Base-by-base conservation (phyloP, 2,888 invertebrate genomes). In the Anoplius nigerrimus region DNA sequence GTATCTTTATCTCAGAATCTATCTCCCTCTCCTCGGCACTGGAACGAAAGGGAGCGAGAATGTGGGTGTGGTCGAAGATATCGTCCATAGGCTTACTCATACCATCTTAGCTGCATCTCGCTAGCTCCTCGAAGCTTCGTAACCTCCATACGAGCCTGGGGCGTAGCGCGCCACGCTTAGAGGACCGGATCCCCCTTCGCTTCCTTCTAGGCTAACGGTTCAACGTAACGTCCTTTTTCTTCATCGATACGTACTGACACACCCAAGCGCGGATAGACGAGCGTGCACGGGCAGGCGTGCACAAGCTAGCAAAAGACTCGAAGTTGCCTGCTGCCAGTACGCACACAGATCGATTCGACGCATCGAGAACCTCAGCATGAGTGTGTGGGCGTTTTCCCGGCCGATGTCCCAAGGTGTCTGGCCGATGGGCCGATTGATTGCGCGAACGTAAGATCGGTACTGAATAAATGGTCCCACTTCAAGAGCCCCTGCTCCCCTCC, bases 11-110 rank as follows among this genome's bases (percentile, higher is more conserved):
- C 42, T 42, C 42, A 42, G 13, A 6, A 42, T 42, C n/a, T n/a
- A 11, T 34, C 34, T 8, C 34, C 20, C 53, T 53, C 15, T 20
- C 34, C 27, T 1, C 34, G 34, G 53, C 16, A n/a, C n/a, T n/a
- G 51, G 24, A 27, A 51, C 13, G 59, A 60, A 42, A 59, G 68
- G 52, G 60, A 59, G 62, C 71, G 71, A 66, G 71, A 71, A 75
- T 72, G 79, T 84, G 84, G 86, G 86, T 85, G 86, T 86, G 84
- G 86, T 78, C 79, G 73, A 72, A 66, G 77, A 75, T 78, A 79
- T 76, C 74, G 79, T 57, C 34, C 24, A 54, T 59, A 56, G 65
- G 63, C 46, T 62, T 72, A 67, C 67, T 62, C 68, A 62, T 43
- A 74, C 64, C 62, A 59, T 56, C 56, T 60, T 55, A 56, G 70